A percentile compares a stretch with the other conserved stretches of the same genome.
These are phyloP conservation scores for Thaumetopoea pityocampa DNA, from an alignment of 1,140 invertebrate genomes.

Conservation along the genomic window DNA sequence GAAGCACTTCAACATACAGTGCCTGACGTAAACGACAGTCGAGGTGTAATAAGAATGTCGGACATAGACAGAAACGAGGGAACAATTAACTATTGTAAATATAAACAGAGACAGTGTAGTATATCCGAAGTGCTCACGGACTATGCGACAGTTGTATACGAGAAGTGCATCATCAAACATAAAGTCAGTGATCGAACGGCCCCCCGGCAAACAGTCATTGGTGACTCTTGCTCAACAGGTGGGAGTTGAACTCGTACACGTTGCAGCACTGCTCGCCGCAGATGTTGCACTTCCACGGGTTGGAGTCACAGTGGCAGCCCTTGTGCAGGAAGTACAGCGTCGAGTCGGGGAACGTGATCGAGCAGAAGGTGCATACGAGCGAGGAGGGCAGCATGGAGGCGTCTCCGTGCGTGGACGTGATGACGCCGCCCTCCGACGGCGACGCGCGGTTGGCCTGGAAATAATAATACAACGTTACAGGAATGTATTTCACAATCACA, in stretches of 20 bases:
- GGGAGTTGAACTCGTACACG: constrained; percentile 97
- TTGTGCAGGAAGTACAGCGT: constrained; percentile 98
- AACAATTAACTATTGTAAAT: constrained; percentile 7
- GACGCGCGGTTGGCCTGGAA: constrained; percentile 74
- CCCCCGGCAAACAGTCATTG: constrained; percentile 79
- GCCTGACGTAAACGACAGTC: constrained; percentile 13
- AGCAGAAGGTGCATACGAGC: constrained; percentile 90
- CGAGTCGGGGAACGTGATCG: constrained; percentile 95
- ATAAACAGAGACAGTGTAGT: constrained; percentile 30
- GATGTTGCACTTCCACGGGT: constrained; percentile 98
- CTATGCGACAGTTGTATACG: constrained; percentile 43
- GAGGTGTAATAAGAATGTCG: constrained; percentile 8
- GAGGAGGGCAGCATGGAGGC: constrained; percentile 64
- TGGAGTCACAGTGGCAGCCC: constrained; percentile 96
- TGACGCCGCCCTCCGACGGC: constrained; percentile 80
- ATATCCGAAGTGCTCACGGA: constrained; percentile 55
- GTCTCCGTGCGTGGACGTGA: constrained; percentile 79
- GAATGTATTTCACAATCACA: background rate
- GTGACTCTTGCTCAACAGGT: constrained; percentile 95
- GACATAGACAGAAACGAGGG: constrained; percentile 16
- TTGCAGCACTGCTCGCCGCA: constrained; percentile 95
- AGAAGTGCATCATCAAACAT: constrained; percentile 38
- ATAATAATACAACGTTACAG: background rate
- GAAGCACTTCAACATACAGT: constrained; percentile 50
- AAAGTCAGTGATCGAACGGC: constrained; percentile 51